phyloP scores from a whole-genome alignment of 2,113 vertebrate genomes.

The Aspiorhynchus laticeps region DNA sequence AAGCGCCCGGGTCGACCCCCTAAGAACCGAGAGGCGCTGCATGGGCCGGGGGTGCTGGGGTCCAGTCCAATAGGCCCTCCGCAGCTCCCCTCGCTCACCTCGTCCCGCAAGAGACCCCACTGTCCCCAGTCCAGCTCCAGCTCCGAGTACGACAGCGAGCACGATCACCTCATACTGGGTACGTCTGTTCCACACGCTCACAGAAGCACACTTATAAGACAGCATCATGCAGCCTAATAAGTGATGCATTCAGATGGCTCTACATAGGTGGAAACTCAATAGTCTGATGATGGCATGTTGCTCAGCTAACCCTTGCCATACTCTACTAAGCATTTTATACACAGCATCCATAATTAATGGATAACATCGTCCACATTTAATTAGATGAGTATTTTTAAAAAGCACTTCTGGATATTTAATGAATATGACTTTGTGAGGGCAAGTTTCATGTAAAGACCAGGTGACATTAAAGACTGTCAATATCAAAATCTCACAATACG shows the following conservation, averaged over 20 bases:
- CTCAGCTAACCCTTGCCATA: too few species aligned
- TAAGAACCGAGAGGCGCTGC: constrained; percentile 88
- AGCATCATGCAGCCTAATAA: neutral
- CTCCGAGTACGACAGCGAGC: constrained; percentile 94
- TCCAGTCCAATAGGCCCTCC: constrained; percentile 91
- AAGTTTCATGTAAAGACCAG: too few species aligned
- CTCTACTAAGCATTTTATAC: neutral
- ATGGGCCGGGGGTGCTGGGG: constrained; percentile 80
- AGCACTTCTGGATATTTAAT: too few species aligned
- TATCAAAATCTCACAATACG: too few species aligned
- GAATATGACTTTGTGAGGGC: too few species aligned
- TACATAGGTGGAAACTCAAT: too few species aligned
- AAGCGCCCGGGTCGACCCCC: constrained; percentile 95
- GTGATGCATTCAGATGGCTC: too few species aligned
- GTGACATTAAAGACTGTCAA: too few species aligned
- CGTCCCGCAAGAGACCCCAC: constrained; percentile 86
- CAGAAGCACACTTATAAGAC: too few species aligned
- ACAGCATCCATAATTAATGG: neutral
- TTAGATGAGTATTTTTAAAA: neutral
- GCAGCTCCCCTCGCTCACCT: constrained; percentile 86
- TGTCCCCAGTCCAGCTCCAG: constrained; percentile 92
- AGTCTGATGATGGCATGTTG: neutral
- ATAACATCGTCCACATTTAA: neutral
- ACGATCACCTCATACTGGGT: constrained; percentile 75
- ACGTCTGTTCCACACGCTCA: neutral